A percentile compares a stretch with the other conserved stretches of the same genome.
Conservation (phyloP, 2,113 vertebrate genomes). For the Cyphomyrus discorhynchus region DNA sequence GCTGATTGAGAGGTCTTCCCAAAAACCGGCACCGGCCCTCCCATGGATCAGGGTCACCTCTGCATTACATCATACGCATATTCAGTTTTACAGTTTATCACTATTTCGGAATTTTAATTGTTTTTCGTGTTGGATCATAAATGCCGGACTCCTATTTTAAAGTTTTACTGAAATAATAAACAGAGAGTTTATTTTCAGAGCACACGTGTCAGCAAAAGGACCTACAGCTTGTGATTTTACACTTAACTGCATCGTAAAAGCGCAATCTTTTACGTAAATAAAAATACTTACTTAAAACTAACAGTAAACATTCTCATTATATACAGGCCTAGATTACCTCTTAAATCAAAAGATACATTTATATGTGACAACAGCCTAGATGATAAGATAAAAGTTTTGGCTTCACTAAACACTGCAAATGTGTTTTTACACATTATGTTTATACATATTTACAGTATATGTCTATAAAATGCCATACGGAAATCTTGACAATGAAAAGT, state of each 20-base stretch:
- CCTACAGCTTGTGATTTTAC: background rate
- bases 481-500: background rate
- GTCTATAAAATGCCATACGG: background rate
- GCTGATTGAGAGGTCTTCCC: too few species aligned
- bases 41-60: too few species aligned
- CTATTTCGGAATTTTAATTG: background rate
- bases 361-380: background rate
- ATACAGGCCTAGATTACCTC: background rate
- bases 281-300: background rate
- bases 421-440: background rate
- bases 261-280: background rate
- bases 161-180: background rate
- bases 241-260: background rate
- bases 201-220: background rate
- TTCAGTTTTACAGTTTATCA: background rate
- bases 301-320: background rate
- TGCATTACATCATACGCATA: background rate
- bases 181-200: background rate
- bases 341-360: background rate
- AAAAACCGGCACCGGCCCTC: too few species aligned
- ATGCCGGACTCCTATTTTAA: background rate
- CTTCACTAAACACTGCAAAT: background rate
- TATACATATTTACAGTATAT: background rate
- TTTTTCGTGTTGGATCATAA: background rate
- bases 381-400: background rate